Evolutionary conservation across 2,888 invertebrate species (phyloP).

Genomic region (Theodoxus fluviatilis): DNA sequence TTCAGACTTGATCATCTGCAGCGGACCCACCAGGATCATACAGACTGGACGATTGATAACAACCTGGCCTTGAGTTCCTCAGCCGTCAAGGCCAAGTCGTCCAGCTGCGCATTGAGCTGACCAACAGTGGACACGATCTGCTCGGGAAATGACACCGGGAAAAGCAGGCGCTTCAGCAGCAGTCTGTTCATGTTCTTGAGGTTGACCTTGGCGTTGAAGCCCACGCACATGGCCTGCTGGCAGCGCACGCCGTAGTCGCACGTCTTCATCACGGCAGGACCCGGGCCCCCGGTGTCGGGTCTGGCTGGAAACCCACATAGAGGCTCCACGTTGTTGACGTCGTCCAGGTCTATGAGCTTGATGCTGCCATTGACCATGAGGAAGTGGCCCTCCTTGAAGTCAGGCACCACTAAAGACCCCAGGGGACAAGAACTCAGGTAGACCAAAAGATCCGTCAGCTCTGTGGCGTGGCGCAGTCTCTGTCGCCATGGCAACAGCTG

Average conservation of each 20-base stretch:
- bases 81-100: conserved; percentile 32
- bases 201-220: conserved; percentile 56
- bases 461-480: conserved; percentile 47
- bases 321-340: conserved; percentile 57
- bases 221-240: conserved; percentile 49
- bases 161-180: conserved; percentile 48
- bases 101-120: conserved; percentile 37
- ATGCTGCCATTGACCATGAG: conserved; percentile 49
- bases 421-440: conserved; percentile 59
- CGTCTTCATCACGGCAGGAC: conserved; percentile 22
- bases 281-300: conserved; percentile 26
- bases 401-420: conserved; percentile 57
- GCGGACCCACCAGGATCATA: too few species aligned
- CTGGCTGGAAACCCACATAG: conserved; percentile 38
- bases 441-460: conserved; percentile 50
- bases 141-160: conserved; percentile 49
- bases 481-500: conserved; percentile 47
- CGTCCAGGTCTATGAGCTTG: conserved; percentile 61
- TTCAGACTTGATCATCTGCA: too few species aligned
- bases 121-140: conserved; percentile 38
- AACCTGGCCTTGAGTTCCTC: conserved; percentile 27
- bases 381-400: conserved; percentile 60
- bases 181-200: conserved; percentile 50
- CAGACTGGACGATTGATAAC: too few species aligned
- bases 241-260: conserved; percentile 40